These are phyloP conservation scores for Neoarius graeffei DNA, from an alignment of 2,113 vertebrate genomes.

Conservation along the genomic window DNA sequence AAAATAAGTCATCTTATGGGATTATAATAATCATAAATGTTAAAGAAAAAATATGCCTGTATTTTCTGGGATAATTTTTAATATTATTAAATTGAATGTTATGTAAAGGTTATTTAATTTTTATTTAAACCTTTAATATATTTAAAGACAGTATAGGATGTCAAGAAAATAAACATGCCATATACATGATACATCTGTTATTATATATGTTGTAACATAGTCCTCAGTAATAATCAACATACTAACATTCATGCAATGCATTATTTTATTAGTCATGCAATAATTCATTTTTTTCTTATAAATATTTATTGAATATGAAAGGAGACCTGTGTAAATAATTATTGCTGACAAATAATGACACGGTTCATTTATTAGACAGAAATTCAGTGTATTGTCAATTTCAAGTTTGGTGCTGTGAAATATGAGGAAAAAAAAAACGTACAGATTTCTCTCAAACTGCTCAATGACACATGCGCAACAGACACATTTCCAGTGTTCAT, in stretches of 20 bases:
- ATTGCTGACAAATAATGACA: constrained; percentile 9
- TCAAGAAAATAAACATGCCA: constrained; percentile 1
- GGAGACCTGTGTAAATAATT: constrained; percentile 2
- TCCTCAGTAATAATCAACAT: not conserved
- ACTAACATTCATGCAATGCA: not conserved
- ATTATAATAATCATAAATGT: not conserved
- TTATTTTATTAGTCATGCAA: not conserved
- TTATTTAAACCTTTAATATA: not conserved
- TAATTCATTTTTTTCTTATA: constrained; percentile 3
- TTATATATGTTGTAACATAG: not conserved
- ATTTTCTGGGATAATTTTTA: not conserved
- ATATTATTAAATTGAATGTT: not conserved
- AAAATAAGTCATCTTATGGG: not conserved
- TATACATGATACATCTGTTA: constrained; percentile 14
- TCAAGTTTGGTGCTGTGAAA: not conserved
- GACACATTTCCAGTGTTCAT: not conserved
- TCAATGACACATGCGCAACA: not conserved
- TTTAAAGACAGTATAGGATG: constrained; percentile 7
- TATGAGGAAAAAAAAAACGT: not conserved
- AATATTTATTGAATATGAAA: not conserved
- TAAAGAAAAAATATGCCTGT: not conserved
- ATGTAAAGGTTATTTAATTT: constrained; percentile 24
- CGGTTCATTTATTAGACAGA: constrained; percentile 15
- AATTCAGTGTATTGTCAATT: constrained; percentile 8
- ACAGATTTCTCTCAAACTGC: not conserved